Percentiles rank a stretch among this genome's conserved stretches.
These are phyloP conservation scores for Rhea americana DNA, from an alignment of 2,113 vertebrate species.

Conservation along the genomic window DNA sequence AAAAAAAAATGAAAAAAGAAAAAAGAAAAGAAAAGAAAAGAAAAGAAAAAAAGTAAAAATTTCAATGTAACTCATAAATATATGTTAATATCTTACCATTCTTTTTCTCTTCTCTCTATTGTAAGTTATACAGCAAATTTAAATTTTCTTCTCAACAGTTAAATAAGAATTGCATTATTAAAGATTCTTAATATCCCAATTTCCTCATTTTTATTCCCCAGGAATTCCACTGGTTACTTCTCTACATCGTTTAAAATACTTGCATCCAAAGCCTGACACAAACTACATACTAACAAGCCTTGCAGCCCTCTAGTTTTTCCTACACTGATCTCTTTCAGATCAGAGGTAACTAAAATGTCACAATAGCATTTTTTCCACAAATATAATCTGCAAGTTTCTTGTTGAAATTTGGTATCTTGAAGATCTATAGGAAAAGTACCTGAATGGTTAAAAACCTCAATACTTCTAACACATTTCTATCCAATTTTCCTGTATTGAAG, in stretches of 20 bases:
- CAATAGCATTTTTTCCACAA: fast-evolving
- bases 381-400: background rate
- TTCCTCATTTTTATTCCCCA: background rate
- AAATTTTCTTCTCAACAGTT: background rate
- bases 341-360: background rate
- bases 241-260: background rate
- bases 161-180: background rate
- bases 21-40: background rate
- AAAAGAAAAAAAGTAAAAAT: background rate
- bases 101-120: background rate
- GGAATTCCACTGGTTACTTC: background rate
- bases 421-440: background rate
- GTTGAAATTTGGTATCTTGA: background rate
- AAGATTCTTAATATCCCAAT: background rate
- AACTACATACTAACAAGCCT: background rate
- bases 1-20: background rate
- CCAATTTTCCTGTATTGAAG: background rate
- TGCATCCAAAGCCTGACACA: background rate
- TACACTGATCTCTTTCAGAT: background rate
- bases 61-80: background rate
- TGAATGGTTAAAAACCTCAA: background rate
- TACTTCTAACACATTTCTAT: background rate
- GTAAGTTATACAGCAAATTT: background rate
- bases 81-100: background rate
- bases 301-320: fast-evolving